phyloP scores from a whole-genome alignment of 2,113 vertebrate genomes.

The Elaphurus davidianus region DNA sequence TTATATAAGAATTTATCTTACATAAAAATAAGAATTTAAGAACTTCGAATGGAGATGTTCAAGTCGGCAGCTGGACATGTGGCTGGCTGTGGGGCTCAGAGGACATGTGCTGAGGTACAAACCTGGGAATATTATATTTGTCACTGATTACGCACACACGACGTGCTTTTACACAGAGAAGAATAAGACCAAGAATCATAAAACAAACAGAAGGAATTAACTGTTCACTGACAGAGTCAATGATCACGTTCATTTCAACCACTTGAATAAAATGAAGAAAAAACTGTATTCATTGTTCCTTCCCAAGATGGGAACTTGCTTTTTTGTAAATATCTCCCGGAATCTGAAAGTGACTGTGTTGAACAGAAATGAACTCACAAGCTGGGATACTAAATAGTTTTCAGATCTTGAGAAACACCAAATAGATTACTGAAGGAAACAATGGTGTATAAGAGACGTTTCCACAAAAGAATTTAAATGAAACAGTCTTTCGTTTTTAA shows the following conservation, averaged over 20 bases:
- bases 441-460: background rate
- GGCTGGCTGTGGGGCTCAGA: background rate
- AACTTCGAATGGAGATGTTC: background rate
- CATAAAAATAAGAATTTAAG: background rate
- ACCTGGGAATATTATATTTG: background rate
- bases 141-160: background rate
- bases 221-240: background rate
- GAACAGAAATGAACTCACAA: slow-evolving; percentile 17
- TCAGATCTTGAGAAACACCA: background rate
- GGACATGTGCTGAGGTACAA: background rate
- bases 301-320: background rate
- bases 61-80: background rate
- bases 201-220: background rate
- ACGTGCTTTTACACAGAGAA: background rate
- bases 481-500: background rate
- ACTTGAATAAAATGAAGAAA: slow-evolving; percentile 37
- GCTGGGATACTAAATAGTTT: background rate
- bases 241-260: background rate
- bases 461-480: background rate
- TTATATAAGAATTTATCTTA: background rate
- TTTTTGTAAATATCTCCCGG: background rate
- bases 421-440: background rate
- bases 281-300: background rate
- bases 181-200: background rate
- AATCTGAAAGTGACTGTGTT: slow-evolving; percentile 4